phyloP scores from a whole-genome alignment of 2,888 invertebrate genomes.

The Caenorhabditis sinica region DNA sequence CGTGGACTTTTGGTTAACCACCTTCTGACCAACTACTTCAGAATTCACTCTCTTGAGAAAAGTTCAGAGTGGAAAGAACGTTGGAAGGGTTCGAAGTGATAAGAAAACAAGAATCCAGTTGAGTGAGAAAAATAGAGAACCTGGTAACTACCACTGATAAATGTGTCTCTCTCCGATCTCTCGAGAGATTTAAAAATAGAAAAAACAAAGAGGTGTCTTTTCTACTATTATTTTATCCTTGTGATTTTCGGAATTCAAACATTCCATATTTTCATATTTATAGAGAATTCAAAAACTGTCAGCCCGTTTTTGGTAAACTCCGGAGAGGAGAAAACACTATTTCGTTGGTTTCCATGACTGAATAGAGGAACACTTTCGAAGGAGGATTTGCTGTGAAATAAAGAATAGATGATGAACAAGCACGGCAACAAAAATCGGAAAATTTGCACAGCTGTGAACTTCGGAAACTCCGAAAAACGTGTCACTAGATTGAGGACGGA shows the following conservation, averaged over 20 bases:
- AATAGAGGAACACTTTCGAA: not conserved
- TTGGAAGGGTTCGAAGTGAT: not conserved
- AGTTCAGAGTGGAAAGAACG: not conserved
- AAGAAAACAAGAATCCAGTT: not conserved
- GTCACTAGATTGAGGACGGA: slow-evolving; percentile 23
- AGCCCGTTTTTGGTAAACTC: not conserved
- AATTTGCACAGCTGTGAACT: slow-evolving; percentile 54
- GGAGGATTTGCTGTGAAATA: slow-evolving; percentile 1
- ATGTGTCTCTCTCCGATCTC: not conserved
- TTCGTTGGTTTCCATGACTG: slow-evolving; percentile 13
- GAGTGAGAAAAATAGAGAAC: not conserved
- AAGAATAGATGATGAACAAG: not conserved
- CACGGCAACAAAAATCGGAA: slow-evolving; percentile 6
- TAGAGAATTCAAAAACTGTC: not conserved
- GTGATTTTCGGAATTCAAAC: slow-evolving; percentile 9
- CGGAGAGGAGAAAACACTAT: not conserved
- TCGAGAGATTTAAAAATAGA: slow-evolving; percentile 18
- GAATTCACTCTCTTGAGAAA: not conserved
- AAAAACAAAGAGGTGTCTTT: slow-evolving; percentile 1
- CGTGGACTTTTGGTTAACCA: not conserved
- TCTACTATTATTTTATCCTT: not conserved
- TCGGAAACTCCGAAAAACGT: slow-evolving; percentile 33
- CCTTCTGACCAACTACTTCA: not conserved
- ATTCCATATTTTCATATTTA: not conserved
- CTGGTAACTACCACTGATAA: slow-evolving; percentile 3